Base-by-base conservation (phyloP, 2,113 vertebrate genomes). In the Siniperca knerii region DNA sequence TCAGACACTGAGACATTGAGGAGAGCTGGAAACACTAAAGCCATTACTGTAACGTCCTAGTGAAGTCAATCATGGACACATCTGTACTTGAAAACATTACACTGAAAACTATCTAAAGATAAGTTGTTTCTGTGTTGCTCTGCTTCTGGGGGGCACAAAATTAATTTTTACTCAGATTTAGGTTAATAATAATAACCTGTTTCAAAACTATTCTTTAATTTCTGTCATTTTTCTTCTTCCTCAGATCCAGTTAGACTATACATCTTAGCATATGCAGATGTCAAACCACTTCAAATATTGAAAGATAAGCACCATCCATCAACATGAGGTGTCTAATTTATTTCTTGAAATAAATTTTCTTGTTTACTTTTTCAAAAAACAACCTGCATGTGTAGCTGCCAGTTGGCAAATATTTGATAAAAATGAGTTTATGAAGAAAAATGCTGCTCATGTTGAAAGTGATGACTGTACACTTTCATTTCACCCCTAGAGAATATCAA, bases 1-100 rank as follows among this genome's bases (percentile, higher is more conserved):
- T 70, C 71, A n/a, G 54, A 60, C 58, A 21, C 54, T 16, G 25
- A 81, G 60, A 75, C 66, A 29, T 29, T 8, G 58, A 54, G 78
- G 58, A 81, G 68, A 3, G 64, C 75, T 82, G 73, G 60, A 77
- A 21, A 37, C 64, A 18, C 15, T 62, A 50, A 70, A 67, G 72
- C 35, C 48, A 55, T 87, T 48, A 79, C 65, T 82, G 61, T 87
- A 23, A 86, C 71, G 66, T 55, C 3, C 18, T 52, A 10, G 6
- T 62, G 65, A 87, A 60, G 40, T 81, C 81, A 80, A 35, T 81
- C 87, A 86, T n/a, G 16, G 25, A 60, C 55, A 69, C 79, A 61
- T 72, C 48, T 82, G 71, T 23, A 48, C 68, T 23, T 74, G 48
- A 74, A 73, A 81, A 74, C 52, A 83, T 42, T 25, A 16, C 50